Base-by-base conservation (phyloP, 2,113 vertebrate species). In the Tetraodon nigroviridis region DNA sequence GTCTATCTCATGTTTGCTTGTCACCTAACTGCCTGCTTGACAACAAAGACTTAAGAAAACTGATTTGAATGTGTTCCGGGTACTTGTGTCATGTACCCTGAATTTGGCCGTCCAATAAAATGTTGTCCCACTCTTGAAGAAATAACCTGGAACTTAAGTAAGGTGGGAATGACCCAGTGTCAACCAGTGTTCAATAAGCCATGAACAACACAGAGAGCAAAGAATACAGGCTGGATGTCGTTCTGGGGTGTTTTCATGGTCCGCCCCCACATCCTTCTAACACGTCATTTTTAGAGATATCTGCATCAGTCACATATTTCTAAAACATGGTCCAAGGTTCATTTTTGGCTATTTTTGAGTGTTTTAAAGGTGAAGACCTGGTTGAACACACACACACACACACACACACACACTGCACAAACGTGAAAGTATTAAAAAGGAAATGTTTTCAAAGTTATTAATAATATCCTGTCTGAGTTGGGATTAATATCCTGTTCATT, bases 1-100 rank as follows among this genome's bases (percentile, higher is more conserved):
- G 70, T 68, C 65, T 44, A 7, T 71, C 76, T 76, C 65, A 49
- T 51, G 61, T 69, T 55, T 53, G 56, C 17, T 41, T 51, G 53
- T 76, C 62, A 40, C 61, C 63, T 53, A 69, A 65, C 67, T 65
- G 51, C 66, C 55, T 61, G 53, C 2, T 13, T 46, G 55, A 58
- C 59, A 59, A 55, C 70, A 50, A 69, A 51, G 64, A 56, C 54
- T 64, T 18, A 55, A 46, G 59, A 68, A 53, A 55, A 53, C 10
- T 42, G 14, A 13, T 13, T 42, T 42, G 7, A 27, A 27, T 27
- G 24, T 27, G 24, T 27, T 27, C 32, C 2, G 32, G 8, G 32
- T 37, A 12, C 32, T 8, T 37, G 7, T 37, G 32, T 37, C 32
- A 8, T 37, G 37, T 29, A 41, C 17, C 58, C 17, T 46, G 49